Evolutionary conservation across 2,113 vertebrate genomes (phyloP).

Genomic region (Aegotheles bennettii): DNA sequence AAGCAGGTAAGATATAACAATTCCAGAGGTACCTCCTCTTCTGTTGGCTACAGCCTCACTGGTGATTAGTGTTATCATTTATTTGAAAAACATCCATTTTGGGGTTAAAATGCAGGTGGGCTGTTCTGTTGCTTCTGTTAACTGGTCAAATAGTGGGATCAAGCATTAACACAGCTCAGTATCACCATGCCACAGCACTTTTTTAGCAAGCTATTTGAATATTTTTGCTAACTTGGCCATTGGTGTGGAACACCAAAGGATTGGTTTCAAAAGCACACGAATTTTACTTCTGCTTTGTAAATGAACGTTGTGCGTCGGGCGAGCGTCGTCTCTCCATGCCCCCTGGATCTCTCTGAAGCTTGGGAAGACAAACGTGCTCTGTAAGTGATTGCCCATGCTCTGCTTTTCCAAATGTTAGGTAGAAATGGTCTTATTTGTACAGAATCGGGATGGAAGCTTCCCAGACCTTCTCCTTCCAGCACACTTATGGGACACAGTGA

Average conservation of each 20-base stretch:
- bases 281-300: constrained; percentile 48
- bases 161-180: background rate
- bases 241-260: background rate
- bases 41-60: background rate
- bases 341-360: background rate
- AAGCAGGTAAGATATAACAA: background rate
- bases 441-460: background rate
- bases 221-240: background rate
- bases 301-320: background rate
- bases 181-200: background rate
- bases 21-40: fast-evolving
- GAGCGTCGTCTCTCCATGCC: background rate
- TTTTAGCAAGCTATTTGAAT: constrained; percentile 28
- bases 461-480: background rate
- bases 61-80: too few species aligned
- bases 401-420: background rate
- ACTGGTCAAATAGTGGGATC: background rate
- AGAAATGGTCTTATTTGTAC: background rate
- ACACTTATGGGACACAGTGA: background rate
- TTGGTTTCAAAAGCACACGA: background rate
- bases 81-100: background rate
- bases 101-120: background rate
- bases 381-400: constrained; percentile 3
- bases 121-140: background rate
- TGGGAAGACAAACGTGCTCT: background rate